Conservation (phyloP, 2,888 invertebrate species). For the Drosophila fungiperda region DNA sequence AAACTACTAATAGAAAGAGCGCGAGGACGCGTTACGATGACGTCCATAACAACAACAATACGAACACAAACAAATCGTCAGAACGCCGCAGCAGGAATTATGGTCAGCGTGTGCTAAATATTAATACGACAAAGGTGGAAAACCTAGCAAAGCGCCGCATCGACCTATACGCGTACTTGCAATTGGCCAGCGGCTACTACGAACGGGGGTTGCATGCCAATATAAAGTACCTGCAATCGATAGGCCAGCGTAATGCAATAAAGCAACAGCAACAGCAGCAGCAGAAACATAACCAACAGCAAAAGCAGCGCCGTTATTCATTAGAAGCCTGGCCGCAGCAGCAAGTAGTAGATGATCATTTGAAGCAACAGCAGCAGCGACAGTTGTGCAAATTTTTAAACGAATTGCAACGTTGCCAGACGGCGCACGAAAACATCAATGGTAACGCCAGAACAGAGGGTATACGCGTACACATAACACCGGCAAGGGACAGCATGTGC, state of each 20-base stretch:
- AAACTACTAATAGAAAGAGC: constrained; percentile 4
- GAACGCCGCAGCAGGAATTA: constrained; percentile 45
- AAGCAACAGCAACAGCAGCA: constrained; percentile 39
- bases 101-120: constrained; percentile 67
- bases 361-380: constrained; percentile 16
- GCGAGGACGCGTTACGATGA: constrained; percentile 25
- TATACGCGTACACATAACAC: constrained; percentile 80
- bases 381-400: constrained; percentile 48
- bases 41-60: neutral
- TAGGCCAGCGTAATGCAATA: constrained; percentile 80
- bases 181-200: constrained; percentile 83
- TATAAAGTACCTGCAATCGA: constrained; percentile 83
- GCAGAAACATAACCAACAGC: neutral
- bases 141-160: constrained; percentile 64
- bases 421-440: neutral
- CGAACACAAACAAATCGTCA: constrained; percentile 21
- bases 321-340: constrained; percentile 39
- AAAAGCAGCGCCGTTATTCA: constrained; percentile 29
- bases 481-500: constrained; percentile 57
- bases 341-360: constrained; percentile 27
- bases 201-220: constrained; percentile 82
- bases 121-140: constrained; percentile 61
- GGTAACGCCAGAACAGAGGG: constrained; percentile 28
- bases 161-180: constrained; percentile 70
- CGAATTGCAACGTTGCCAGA: constrained; percentile 48